Conservation (phyloP, 2,888 invertebrate genomes). For the Aplocera efformata region DNA sequence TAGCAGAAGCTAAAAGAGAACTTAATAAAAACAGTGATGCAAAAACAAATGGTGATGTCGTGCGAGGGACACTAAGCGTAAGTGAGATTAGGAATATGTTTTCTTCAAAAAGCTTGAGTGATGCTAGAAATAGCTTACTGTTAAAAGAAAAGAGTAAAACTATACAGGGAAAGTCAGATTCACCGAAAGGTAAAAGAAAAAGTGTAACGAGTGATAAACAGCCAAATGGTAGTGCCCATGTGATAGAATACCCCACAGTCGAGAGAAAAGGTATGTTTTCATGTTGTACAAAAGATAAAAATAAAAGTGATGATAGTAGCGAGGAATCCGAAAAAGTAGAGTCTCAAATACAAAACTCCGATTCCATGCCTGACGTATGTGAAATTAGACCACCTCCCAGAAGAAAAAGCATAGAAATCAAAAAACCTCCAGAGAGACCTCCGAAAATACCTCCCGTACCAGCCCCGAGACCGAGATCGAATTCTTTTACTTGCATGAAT, state of each 20-base stretch:
- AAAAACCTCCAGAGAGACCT: constrained; percentile 84
- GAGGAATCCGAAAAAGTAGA: constrained; percentile 66
- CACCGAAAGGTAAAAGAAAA: constrained; percentile 71
- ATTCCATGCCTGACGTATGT: constrained; percentile 70
- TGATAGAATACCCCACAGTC: constrained; percentile 87
- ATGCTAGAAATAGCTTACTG: constrained; percentile 74
- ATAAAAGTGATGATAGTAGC: constrained; percentile 72
- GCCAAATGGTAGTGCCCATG: constrained; percentile 70
- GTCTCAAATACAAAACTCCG: constrained; percentile 58
- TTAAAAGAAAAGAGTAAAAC: constrained; percentile 70
- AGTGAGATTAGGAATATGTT: constrained; percentile 79
- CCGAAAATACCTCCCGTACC: constrained; percentile 80
- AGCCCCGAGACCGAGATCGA: constrained; percentile 78
- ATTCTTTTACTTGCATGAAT: constrained; percentile 74
- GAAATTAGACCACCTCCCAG: constrained; percentile 83
- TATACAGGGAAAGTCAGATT: constrained; percentile 58
- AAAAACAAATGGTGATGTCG: constrained; percentile 68
- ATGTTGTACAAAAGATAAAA: constrained; percentile 83
- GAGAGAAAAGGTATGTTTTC: constrained; percentile 87
- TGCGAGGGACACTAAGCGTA: constrained; percentile 80
- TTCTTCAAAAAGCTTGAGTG: constrained; percentile 70
- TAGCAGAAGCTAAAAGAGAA: constrained; percentile 50
- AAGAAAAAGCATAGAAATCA: constrained; percentile 75
- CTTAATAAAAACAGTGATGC: constrained; percentile 40
- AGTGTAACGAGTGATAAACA: constrained; percentile 62